Base-by-base conservation (phyloP, 2,113 vertebrate genomes). In the Grantiella picta region DNA sequence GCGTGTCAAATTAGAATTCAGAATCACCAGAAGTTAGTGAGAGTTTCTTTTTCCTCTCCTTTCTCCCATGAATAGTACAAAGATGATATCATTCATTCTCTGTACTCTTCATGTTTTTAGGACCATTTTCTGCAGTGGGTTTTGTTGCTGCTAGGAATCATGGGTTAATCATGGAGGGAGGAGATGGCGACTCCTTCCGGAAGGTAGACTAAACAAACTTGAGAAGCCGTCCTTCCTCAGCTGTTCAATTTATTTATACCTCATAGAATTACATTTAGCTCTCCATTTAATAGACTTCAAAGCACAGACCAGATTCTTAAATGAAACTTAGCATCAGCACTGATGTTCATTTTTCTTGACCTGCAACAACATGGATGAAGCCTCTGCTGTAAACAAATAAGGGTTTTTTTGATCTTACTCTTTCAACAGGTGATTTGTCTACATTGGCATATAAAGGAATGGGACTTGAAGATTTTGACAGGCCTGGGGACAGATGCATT, bases 401-500 rank as follows among this genome's bases (percentile, higher is more conserved):
- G 13, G 10, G 1, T 0, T 1, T 27, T 80, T 11, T 7, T 7
- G n/a, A 7, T 15, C 12, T 92, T 54, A 19, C 1, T 69, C 6
- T 65, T 82, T 40, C 42, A 82, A 8, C 1, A 25, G 4, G 4
- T 35, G 23, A 4, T 57, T 79, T 75, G 4, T 28, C 18, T 53
- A 15, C 17, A 27, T 6, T 65, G 38, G 4, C 24, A 44, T 44
- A 29, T 29, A 35, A 57, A 8, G 18, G 1, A 7, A 8, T n/a
- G 11, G 33, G 16, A n/a, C 12, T 38, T 75, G 19, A 22, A 59
- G 38, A 59, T 42, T 91, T 76, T 45, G 8, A 35, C 15, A 45
- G 25, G 1, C 0, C 0, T 49, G 18, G 13, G 9, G 11, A n/a
- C 6, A 49, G 29, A 60, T 22, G 11, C 6, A 19, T 57, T 64